phyloP scores from a whole-genome alignment of 2,888 invertebrate species.

The Arge pagana region DNA sequence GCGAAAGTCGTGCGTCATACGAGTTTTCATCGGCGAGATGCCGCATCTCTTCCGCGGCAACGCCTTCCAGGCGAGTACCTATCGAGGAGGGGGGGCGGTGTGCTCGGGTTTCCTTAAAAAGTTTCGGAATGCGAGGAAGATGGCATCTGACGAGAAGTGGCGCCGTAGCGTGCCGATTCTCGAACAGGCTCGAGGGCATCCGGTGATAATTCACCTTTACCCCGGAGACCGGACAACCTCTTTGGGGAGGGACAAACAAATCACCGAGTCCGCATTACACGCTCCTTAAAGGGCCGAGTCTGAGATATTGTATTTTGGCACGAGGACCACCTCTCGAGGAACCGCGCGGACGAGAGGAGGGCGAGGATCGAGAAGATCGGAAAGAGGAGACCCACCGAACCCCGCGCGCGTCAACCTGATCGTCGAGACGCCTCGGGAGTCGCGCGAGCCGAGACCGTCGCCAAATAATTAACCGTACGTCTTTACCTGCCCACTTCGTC shows the following conservation, averaged over 20 bases:
- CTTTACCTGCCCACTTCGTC: conserved; percentile 28
- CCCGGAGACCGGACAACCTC: conserved; percentile 25
- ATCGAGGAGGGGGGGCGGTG: no score
- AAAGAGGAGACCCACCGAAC: conserved; percentile 19
- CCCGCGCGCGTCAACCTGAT: conserved; percentile 30
- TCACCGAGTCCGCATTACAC: conserved; percentile 51
- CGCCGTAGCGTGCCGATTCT: conserved; percentile 2
- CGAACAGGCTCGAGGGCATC: conserved; percentile 34
- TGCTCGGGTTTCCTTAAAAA: no score
- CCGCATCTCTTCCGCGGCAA: no score
- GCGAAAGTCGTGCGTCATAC: no score
- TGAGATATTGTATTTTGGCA: conserved; percentile 54
- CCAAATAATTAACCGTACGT: conserved; percentile 39
- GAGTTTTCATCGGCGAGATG: no score
- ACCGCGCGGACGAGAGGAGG: conserved; percentile 4
- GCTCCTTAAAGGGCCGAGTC: conserved; percentile 43
- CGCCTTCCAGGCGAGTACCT: no score
- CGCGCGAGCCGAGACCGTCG: conserved; percentile 37
- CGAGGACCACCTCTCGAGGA: conserved; percentile 31
- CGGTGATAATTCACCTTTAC: conserved; percentile 47
- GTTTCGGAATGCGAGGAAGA: conserved; percentile 14
- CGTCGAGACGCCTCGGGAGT: conserved; percentile 28
- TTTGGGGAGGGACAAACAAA: conserved; percentile 46
- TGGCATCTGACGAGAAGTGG: conserved; percentile 8
- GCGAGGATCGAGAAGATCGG: conserved; percentile 25